Percentiles rank a stretch among this genome's conserved stretches.
Conservation (phyloP, 2,888 invertebrate genomes). For the Sipha maydis region DNA sequence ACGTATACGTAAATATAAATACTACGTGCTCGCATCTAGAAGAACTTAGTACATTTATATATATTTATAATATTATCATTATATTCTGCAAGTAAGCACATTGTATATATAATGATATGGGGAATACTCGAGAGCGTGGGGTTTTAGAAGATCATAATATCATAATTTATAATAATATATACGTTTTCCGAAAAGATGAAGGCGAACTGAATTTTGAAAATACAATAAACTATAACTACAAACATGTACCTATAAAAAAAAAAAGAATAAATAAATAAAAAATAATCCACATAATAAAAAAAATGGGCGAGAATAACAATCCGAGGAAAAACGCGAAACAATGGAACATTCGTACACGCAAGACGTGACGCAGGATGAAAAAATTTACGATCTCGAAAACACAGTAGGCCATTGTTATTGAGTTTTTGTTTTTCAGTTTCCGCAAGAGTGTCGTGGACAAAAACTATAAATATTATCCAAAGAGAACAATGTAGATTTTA, state of each 20-base stretch:
- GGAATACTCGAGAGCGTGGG: background rate
- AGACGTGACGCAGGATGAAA: slow-evolving; percentile 21
- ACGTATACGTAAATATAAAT: background rate
- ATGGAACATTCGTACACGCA: slow-evolving; percentile 34
- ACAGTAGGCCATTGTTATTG: slow-evolving; percentile 60
- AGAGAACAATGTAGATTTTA: slow-evolving; percentile 52
- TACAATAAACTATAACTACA: slow-evolving; percentile 18
- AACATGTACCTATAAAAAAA: background rate
- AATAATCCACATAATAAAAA: background rate
- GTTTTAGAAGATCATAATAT: background rate
- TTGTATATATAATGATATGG: background rate
- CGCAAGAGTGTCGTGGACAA: slow-evolving; percentile 33
- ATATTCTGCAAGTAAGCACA: background rate
- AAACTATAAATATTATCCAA: slow-evolving; percentile 48
- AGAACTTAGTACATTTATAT: background rate
- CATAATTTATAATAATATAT: background rate
- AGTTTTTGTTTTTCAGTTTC: slow-evolving; percentile 50
- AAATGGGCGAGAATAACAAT: slow-evolving; percentile 39
- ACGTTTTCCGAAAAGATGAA: slow-evolving; percentile 2
- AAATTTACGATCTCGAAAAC: slow-evolving; percentile 61
- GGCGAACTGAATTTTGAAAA: slow-evolving; percentile 30
- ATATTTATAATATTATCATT: background rate
- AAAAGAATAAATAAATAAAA: background rate
- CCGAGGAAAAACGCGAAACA: slow-evolving; percentile 54
- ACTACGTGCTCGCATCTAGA: background rate